Percentiles rank a stretch among this genome's conserved stretches.
These are phyloP conservation scores for Drosophila neotestacea DNA, from an alignment of 2,888 invertebrate species.

Conservation along the genomic window DNA sequence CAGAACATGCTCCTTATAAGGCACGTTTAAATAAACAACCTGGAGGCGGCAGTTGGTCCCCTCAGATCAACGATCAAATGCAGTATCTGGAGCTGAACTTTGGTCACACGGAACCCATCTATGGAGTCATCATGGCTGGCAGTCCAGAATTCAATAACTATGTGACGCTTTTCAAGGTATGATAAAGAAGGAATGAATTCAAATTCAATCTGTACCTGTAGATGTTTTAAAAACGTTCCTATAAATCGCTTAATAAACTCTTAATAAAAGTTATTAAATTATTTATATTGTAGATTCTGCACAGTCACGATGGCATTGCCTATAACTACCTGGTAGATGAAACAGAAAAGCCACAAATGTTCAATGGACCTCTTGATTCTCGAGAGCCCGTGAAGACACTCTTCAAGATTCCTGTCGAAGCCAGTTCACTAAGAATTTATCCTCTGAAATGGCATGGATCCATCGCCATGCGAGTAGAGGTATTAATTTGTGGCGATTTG, in stretches of 20 bases:
- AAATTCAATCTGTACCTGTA: not conserved
- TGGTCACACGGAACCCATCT: slow-evolving; percentile 88
- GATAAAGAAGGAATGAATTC: too few relatives aligned
- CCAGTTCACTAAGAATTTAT: slow-evolving; percentile 89
- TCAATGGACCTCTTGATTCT: slow-evolving; percentile 90
- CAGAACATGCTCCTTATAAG: slow-evolving; percentile 86
- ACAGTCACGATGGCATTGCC: slow-evolving; percentile 88
- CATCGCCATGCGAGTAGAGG: slow-evolving; percentile 89
- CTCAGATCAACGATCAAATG: slow-evolving; percentile 87
- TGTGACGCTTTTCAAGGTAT: slow-evolving; percentile 90
- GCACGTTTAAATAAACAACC: slow-evolving; percentile 86
- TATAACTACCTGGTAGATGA: slow-evolving; percentile 88
- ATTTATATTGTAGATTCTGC: slow-evolving; percentile 84
- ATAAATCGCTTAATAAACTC: not conserved
- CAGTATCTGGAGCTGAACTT: slow-evolving; percentile 91
- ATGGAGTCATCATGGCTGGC: slow-evolving; percentile 91
- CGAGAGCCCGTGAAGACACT: slow-evolving; percentile 87
- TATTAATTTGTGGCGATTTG: slow-evolving; percentile 89
- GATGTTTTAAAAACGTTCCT: too few relatives aligned
- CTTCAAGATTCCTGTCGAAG: slow-evolving; percentile 91
- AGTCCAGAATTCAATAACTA: slow-evolving; percentile 89
- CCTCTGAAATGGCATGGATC: slow-evolving; percentile 92
- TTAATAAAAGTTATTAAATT: not conserved
- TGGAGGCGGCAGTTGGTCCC: slow-evolving; percentile 89
- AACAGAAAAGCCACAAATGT: slow-evolving; percentile 87